These are phyloP conservation scores for Echiichthys vipera DNA, from an alignment of 2,797 vertebrate species.

Conservation along the genomic window DNA sequence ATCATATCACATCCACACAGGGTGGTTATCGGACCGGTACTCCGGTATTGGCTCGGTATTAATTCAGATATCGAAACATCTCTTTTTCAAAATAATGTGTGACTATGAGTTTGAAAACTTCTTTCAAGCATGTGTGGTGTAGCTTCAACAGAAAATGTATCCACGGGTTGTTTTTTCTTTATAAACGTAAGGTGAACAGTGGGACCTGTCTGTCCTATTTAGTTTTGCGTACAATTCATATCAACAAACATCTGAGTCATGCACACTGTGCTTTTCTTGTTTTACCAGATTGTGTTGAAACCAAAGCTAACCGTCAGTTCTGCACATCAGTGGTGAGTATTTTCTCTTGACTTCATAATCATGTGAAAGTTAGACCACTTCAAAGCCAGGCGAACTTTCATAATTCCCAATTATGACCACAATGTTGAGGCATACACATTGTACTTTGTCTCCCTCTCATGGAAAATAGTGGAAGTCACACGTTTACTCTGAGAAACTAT, in stretches of 20 bases:
- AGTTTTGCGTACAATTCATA: not conserved
- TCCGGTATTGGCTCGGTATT: no score
- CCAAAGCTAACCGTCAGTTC: not conserved
- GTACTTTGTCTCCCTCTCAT: slow-evolving; percentile 73
- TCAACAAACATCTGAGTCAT: slow-evolving; percentile 11
- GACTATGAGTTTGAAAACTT: not conserved
- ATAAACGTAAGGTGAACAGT: not conserved
- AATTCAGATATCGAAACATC: no score
- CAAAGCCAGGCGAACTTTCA: not conserved
- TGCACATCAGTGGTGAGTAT: not conserved
- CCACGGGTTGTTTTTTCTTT: not conserved
- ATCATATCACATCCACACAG: no score
- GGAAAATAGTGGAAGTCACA: slow-evolving; percentile 44
- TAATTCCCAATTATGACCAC: not conserved
- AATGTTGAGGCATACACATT: not conserved
- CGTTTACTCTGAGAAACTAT: not conserved
- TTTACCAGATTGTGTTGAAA: slow-evolving; percentile 10
- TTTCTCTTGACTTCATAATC: not conserved
- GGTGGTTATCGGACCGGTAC: no score
- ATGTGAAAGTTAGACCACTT: not conserved
- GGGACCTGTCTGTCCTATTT: not conserved
- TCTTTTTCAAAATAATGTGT: no score
- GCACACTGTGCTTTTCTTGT: not conserved
- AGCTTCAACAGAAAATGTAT: not conserved
- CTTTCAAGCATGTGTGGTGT: not conserved